A percentile compares a stretch with the other conserved stretches of the same genome.
Evolutionary conservation across 2,797 vertebrate species (phyloP).

Genomic region (Cryptoprocta ferox): DNA sequence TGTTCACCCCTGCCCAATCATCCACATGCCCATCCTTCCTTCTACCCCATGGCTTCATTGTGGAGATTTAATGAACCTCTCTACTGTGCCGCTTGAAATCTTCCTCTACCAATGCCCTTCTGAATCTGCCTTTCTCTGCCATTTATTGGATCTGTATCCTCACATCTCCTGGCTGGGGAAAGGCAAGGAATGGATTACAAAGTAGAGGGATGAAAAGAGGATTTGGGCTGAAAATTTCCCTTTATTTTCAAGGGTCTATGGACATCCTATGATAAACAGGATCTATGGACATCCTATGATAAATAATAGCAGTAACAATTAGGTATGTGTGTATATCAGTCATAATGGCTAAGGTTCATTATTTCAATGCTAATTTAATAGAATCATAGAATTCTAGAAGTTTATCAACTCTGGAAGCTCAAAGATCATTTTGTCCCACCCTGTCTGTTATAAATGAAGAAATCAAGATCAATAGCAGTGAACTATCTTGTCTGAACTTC

Average conservation of each 20-base stretch:
- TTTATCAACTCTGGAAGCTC: not conserved
- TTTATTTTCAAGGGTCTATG: not conserved
- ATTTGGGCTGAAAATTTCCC: not conserved
- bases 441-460: not conserved
- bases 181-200: not conserved
- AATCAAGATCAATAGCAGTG: not conserved
- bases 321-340: not conserved
- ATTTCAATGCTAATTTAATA: not conserved
- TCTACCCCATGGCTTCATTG: not conserved
- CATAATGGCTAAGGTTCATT: not conserved
- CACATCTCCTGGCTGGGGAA: not conserved
- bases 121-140: not conserved
- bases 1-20: accelerated
- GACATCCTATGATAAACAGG: not conserved
- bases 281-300: not conserved
- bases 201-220: not conserved
- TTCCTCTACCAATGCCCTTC: not conserved
- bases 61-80: not conserved
- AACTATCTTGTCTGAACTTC: not conserved
- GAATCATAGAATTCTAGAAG: not conserved
- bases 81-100: not conserved
- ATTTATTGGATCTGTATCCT: not conserved
- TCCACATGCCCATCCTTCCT: not conserved
- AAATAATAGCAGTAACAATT: not conserved
- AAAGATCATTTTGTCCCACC: not conserved